These are phyloP conservation scores for Indri indri DNA, from an alignment of 2,113 vertebrate genomes.

Conservation along the genomic window DNA sequence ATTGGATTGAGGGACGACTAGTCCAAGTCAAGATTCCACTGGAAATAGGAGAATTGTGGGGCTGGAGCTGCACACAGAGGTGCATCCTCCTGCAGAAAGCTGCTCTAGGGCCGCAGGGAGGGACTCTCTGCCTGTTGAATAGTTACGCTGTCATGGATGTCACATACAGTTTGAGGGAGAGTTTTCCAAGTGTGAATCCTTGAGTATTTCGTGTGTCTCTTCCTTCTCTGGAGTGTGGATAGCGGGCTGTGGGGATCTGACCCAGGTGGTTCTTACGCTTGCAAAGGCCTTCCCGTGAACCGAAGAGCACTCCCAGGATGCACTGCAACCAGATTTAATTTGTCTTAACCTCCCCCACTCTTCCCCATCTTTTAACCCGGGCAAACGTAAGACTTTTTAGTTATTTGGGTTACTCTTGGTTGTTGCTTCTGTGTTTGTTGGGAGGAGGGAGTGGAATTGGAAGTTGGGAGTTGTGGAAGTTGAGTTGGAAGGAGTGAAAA, in stretches of 20 bases:
- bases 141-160: background rate
- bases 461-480: background rate
- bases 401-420: background rate
- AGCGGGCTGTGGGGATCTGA: background rate
- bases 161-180: background rate
- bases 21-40: background rate
- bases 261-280: accelerated
- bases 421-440: slow-evolving; percentile 28
- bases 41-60: background rate
- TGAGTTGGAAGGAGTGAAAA: background rate
- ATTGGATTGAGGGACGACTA: background rate
- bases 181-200: background rate
- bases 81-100: background rate
- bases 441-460: background rate
- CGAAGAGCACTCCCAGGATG: background rate
- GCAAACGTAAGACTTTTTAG: background rate
- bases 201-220: background rate
- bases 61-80: background rate
- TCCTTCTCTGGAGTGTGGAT: background rate
- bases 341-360: background rate
- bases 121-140: background rate
- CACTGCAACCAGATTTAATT: background rate
- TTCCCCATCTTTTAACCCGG: background rate
- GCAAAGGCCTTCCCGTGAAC: background rate
- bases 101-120: background rate